Base-by-base conservation (phyloP, 2,113 vertebrate species). In the Puntigrus tetrazona region DNA sequence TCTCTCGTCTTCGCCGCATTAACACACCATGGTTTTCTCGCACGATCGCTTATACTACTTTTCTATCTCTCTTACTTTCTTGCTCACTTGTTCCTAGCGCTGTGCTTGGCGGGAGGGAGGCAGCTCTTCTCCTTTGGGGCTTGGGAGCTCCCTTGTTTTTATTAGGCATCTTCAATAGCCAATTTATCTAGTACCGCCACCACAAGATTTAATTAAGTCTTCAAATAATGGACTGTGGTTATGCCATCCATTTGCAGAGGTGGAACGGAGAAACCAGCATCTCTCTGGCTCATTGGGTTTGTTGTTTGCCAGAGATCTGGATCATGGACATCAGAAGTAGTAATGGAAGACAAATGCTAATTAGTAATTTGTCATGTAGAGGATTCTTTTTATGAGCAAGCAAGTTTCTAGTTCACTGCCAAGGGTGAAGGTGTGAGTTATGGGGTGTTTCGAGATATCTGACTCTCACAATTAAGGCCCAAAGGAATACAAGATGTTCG, bases 181-280 rank as follows among this genome's bases (percentile, higher is more conserved):
- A 86, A 79, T 86, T 88, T 79, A 86, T 82, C 77, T 86, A 74
- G 38, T 57, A 65, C 55, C 38, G 45, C 18, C 70, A 43, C 55
- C 77, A 41, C 63, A 52, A 72, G 78, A 86, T 86, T 88, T 67
- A 86, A 83, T 86, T 79, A 70, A 50, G 79, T 85, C 45, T 80
- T 88, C 75, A 85, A 83, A 80, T 76, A 88, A 63, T 25, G n/a
- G 73, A 38, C 2, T 75, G 9, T 10, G 20, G 34, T 82, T 82
- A 79, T 73, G 81, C 29, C 57, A 61, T 14, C 43, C 70, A 59
- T 86, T 79, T 57, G 22, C 34, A 4, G 75, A 83, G 79, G 55
- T 74, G 34, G 43, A 82, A 78, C 65, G 65, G 52, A 57, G 74
- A 78, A 78, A 82, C 41, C 25, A 27, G 78, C 29, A 4, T 47